phyloP scores from a whole-genome alignment of 1,140 invertebrate genomes.

The Calephelis virginiensis region DNA sequence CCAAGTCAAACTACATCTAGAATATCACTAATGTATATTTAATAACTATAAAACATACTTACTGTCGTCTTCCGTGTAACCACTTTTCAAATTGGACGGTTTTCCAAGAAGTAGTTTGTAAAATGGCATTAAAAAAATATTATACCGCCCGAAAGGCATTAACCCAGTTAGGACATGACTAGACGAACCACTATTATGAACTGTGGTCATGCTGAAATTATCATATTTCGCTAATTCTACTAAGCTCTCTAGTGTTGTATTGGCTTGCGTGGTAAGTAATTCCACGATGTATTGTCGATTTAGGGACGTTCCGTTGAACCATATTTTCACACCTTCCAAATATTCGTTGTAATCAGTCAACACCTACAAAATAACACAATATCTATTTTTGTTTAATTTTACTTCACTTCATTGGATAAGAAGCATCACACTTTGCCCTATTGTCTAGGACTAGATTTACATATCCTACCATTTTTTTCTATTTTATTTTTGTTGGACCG shows the following conservation, averaged over 20 bases:
- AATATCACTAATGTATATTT: background rate
- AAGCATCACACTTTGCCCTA: too few relatives aligned
- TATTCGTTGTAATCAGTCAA: constrained; percentile 78
- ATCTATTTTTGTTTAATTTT: background rate
- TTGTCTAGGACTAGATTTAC: too few relatives aligned
- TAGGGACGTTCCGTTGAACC: constrained; percentile 88
- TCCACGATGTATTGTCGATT: constrained; percentile 55
- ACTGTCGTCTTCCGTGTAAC: constrained; percentile 88
- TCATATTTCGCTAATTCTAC: constrained; percentile 60
- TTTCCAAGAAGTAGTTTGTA: constrained; percentile 87
- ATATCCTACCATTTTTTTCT: too few relatives aligned
- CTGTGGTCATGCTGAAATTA: constrained; percentile 81
- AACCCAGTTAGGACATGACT: constrained; percentile 82
- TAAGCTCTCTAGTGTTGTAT: constrained; percentile 52
- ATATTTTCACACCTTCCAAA: constrained; percentile 94
- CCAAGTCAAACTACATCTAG: too few relatives aligned
- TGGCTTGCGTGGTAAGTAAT: constrained; percentile 45
- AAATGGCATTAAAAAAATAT: constrained; percentile 89
- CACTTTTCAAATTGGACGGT: constrained; percentile 86
- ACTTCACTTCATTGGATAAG: too few relatives aligned
- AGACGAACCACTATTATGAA: constrained; percentile 81
- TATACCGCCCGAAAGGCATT: constrained; percentile 85
- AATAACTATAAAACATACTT: constrained; percentile 45
- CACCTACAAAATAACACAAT: constrained; percentile 50
- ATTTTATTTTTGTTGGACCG: too few relatives aligned